Evolutionary conservation across 2,113 vertebrate species (phyloP), one percentile per base, ranked within the genome.

Genomic region (Mastomys natalensis): DNA sequence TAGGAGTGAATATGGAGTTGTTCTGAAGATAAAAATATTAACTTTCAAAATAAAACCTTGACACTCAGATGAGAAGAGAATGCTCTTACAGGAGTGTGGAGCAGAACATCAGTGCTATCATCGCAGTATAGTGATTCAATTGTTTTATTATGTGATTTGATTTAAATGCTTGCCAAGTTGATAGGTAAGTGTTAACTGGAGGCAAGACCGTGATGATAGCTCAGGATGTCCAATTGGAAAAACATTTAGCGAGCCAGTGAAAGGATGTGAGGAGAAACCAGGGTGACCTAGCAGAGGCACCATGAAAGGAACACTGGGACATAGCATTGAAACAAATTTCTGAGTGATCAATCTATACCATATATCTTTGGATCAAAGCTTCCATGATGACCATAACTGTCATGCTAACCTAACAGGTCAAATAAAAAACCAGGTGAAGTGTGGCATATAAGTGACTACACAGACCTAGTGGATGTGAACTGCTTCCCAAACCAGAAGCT

Each of bases 21-120:
- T 64, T 74, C 48, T 77, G 22, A 24, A 90, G 22, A 68, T 34
- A 13, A 73, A 92, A 95, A 92, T 6, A 66, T 22, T 51, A 80
- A 66, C 29, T 87, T 93, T 89, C 40, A 55, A 86, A 86, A 74
- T 43, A 3, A 22, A 89, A 62, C 77, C 53, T n/a, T 7, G 17
- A 70, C 40, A 80, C 81, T 55, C 90, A 91, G 58, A 55, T 92
- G 72, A 82, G 81, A 95, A 94, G 45, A 95, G 16, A 73, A 53
- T 19, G 37, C 2, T 37, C 29, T 91, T 72, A 2, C 26, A 89
- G 7, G 29, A 51, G 11, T 66, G 7, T 51, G 0, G 26, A 53
- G n/a, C 6, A n/a, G 6, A 85, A 7, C 0, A 37, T 60, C 9
- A 74, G 11, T 66, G 5, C 43, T 40, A 88, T 84, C 31, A 96